Conservation (phyloP, 2,797 vertebrate genomes). For the Phalanger gymnotis region DNA sequence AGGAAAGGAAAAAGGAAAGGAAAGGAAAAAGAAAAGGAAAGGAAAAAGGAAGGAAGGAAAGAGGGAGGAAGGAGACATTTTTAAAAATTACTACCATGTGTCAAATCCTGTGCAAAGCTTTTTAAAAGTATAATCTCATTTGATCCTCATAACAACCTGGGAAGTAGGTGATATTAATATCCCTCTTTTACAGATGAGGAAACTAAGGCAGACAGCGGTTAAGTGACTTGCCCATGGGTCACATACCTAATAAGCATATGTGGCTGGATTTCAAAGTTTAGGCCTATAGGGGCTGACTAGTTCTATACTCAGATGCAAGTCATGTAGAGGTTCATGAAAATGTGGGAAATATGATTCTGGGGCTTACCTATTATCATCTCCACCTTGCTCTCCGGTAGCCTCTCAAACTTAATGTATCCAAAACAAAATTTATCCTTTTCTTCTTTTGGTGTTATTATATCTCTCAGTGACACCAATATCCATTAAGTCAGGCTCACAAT, state of each 20-base stretch:
- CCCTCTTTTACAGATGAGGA: neutral
- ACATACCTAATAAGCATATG: neutral
- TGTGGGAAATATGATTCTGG: neutral
- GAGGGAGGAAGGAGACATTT: neutral
- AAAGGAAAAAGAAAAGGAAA: rapidly evolving
- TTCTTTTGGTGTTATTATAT: neutral
- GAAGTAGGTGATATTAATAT: neutral
- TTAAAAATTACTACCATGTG: neutral
- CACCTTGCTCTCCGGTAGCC: neutral
- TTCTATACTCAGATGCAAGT: neutral
- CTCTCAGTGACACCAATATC: neutral
- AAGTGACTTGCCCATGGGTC: no score
- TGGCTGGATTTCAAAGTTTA: neutral
- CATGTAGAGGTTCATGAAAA: neutral
- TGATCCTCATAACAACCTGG: neutral
- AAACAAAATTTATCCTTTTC: neutral
- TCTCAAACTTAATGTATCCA: neutral
- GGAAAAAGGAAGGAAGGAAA: no score
- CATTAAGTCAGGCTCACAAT: neutral
- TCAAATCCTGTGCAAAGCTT: neutral
- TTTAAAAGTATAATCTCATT: neutral
- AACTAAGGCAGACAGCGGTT: neutral
- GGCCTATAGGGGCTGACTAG: neutral
- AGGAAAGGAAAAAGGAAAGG: neutral
- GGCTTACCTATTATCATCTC: neutral